Evolutionary conservation across 2,888 invertebrate species (phyloP), one percentile per base, ranked within the genome.

Genomic region (Agriotes lineatus): DNA sequence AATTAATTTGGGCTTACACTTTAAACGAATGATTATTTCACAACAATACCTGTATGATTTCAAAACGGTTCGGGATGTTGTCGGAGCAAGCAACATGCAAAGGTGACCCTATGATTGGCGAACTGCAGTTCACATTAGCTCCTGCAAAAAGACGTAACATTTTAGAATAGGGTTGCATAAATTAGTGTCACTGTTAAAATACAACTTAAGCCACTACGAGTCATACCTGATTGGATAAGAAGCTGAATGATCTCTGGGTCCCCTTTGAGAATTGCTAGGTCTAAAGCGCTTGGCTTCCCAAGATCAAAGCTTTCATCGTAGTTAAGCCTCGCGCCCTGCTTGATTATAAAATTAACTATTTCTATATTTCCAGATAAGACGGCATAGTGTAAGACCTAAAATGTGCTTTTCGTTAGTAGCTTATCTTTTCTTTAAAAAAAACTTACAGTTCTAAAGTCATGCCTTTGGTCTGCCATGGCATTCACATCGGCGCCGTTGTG

Each of bases 401-500:
- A 73, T n/a, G 1, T 7, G 3, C n/a, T 3, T 7, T 52, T 52
- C 14, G 3, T 5, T n/a, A n/a, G n/a, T n/a, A n/a, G n/a, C n/a
- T n/a, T n/a, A n/a, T n/a, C n/a, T n/a, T n/a, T n/a, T n/a, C 25
- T 3, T 18, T 3, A 19, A 16, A 4, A 37, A 30, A 25, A 25
- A 72, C 77, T 76, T 74, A 83, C 95, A 1, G 95, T 95, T 66
- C 96, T 87, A 80, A 90, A 93, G 79, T 96, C 96, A 80, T 96
- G 94, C 67, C 95, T 87, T n/a, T 91, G 91, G 78, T 95, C 93
- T 0, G 95, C 91, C 86, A 93, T 91, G 2, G 93, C 92, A 82
- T 96, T 96, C 1, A 96, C 92, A 78, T 96, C 91, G 0, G 96
- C 96, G 0, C 95, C 95, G 80, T 91, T 89, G 75, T 90, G 91